phyloP scores from a whole-genome alignment of 2,888 invertebrate genomes.

The Tromatobia lineatoria region DNA sequence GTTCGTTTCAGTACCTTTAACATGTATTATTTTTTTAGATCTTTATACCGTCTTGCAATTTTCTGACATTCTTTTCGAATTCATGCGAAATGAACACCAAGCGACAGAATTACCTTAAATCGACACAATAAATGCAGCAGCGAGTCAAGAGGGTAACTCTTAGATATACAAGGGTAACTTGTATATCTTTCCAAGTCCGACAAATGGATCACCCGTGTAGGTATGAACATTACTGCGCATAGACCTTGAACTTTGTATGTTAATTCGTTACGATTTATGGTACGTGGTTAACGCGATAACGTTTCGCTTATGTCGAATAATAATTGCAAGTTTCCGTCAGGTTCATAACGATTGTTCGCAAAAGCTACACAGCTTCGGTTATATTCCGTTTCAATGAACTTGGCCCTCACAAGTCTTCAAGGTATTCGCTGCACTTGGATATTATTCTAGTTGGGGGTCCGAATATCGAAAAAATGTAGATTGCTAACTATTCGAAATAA shows the following conservation, averaged over 20 bases:
- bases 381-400: conserved; percentile 38
- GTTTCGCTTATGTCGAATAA: conserved; percentile 65
- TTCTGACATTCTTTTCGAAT: too few species aligned
- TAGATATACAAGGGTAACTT: too few species aligned
- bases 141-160: conserved; percentile 56
- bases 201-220: conserved; percentile 29
- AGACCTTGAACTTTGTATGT: conserved; percentile 68
- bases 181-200: conserved; percentile 41
- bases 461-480: neutral
- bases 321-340: conserved; percentile 64
- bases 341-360: conserved; percentile 41
- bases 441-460: neutral
- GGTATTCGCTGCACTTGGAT: neutral
- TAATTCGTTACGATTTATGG: conserved; percentile 62
- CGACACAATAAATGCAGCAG: conserved; percentile 42
- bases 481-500: neutral
- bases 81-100: too few species aligned
- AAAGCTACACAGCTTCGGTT: conserved; percentile 18
- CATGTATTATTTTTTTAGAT: too few species aligned
- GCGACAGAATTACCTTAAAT: too few species aligned
- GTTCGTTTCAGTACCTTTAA: too few species aligned
- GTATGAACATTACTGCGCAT: conserved; percentile 53
- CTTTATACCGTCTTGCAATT: too few species aligned
- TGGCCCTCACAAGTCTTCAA: neutral
- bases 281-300: conserved; percentile 58